phyloP scores from a whole-genome alignment of 2,888 invertebrate genomes.

The Campaea margaritaria region DNA sequence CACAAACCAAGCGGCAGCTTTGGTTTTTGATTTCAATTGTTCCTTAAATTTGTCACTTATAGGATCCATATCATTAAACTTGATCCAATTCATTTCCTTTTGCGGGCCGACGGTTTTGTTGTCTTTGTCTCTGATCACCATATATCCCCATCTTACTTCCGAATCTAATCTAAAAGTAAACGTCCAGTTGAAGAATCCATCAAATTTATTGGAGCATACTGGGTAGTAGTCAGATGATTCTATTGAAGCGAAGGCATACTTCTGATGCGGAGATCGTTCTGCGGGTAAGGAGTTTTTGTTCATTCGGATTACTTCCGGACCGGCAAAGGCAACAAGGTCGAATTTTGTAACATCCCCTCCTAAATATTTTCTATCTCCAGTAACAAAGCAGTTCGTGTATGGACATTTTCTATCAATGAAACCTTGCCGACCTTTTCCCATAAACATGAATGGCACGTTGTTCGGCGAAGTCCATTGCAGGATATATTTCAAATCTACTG shows the following conservation, averaged over 20 bases:
- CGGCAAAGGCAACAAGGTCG: slow-evolving; percentile 66
- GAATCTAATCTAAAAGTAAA: slow-evolving; percentile 71
- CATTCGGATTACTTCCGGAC: slow-evolving; percentile 53
- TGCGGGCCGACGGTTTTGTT: slow-evolving; percentile 55
- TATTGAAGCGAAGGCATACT: slow-evolving; percentile 65
- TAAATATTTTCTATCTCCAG: slow-evolving; percentile 50
- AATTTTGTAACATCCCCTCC: slow-evolving; percentile 55
- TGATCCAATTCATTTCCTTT: slow-evolving; percentile 57
- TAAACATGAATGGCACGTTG: slow-evolving; percentile 54
- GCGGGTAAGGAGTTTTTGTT: slow-evolving; percentile 43
- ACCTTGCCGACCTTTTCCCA: slow-evolving; percentile 49
- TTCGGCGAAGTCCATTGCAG: slow-evolving; percentile 56
- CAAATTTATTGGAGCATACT: slow-evolving; percentile 52
- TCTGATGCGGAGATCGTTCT: slow-evolving; percentile 59
- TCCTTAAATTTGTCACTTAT: slow-evolving; percentile 48
- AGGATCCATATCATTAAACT: slow-evolving; percentile 54
- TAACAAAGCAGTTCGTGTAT: slow-evolving; percentile 67
- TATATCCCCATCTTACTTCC: slow-evolving; percentile 66
- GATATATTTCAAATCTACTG: slow-evolving; percentile 52
- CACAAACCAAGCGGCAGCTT: slow-evolving; percentile 60
- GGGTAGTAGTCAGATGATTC: slow-evolving; percentile 69
- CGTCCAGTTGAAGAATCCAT: slow-evolving; percentile 73
- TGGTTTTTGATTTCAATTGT: slow-evolving; percentile 48
- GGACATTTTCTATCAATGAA: slow-evolving; percentile 60
- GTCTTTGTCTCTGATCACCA: slow-evolving; percentile 52